phyloP scores from a whole-genome alignment of 2,113 vertebrate species.

The Anguilla japonica region DNA sequence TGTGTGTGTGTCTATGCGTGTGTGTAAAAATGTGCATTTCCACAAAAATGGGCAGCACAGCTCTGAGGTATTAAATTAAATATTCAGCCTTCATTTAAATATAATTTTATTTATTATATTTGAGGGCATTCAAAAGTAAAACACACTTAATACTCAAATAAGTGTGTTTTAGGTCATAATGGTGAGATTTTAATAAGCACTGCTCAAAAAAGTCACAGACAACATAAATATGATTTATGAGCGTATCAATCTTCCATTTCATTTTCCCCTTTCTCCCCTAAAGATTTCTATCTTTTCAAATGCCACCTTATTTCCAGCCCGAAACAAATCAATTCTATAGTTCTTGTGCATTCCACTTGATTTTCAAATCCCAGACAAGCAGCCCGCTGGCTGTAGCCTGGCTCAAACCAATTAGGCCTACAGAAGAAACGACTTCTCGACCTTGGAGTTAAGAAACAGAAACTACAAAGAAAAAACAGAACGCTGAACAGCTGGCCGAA shows the following conservation, averaged over 20 bases:
- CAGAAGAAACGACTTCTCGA: not conserved
- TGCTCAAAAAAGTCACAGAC: not conserved
- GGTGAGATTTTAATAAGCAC: not conserved
- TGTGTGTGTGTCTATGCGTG: not conserved
- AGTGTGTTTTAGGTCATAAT: not conserved
- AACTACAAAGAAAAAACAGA: not conserved
- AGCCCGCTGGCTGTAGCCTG: not conserved
- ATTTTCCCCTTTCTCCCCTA: not conserved
- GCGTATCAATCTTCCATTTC: slow-evolving; percentile 3
- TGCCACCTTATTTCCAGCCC: not conserved
- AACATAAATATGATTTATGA: slow-evolving; percentile 5
- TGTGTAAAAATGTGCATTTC: not conserved
- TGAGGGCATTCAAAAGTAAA: not conserved
- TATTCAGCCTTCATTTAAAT: not conserved
- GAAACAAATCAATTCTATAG: slow-evolving; percentile 11
- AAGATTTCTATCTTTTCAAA: slow-evolving; percentile 1
- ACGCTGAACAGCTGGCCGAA: not conserved
- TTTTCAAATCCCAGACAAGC: not conserved
- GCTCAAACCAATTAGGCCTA: not conserved
- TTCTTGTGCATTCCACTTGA: not conserved
- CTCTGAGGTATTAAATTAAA: not conserved
- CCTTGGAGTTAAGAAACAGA: not conserved
- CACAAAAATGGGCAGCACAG: not conserved
- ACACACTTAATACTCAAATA: not conserved
- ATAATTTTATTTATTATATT: not conserved